Conservation (phyloP, 23 tunicate genomes). For the Ciona savignyi region DNA sequence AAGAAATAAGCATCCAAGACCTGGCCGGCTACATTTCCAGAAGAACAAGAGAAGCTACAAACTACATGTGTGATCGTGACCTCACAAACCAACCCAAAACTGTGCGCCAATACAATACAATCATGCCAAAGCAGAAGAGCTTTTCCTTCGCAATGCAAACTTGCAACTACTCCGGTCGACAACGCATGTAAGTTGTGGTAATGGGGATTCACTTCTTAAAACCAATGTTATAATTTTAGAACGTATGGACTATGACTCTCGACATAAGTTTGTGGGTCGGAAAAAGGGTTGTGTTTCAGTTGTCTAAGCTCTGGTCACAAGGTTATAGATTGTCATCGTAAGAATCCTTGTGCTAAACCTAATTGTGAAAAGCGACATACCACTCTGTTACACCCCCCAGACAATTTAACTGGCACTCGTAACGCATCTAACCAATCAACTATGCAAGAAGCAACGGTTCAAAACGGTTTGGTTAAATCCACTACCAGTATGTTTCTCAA, state of each 20-base stretch:
- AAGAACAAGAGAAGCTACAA: constrained; percentile 8
- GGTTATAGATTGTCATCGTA: constrained; percentile 13
- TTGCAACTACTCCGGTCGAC: too few relatives aligned
- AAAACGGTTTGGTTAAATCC: constrained; percentile 12
- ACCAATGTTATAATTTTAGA: too few relatives aligned
- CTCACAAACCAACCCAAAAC: too few relatives aligned
- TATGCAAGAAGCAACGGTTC: not conserved
- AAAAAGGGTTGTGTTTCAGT: not conserved
- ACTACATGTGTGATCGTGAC: constrained; percentile 3
- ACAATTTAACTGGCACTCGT: too few relatives aligned
- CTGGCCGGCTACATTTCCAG: constrained; percentile 6
- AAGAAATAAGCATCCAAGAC: constrained; percentile 9
- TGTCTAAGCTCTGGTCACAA: constrained; percentile 21
- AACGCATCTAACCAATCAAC: constrained; percentile 1
- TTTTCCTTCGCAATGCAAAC: too few relatives aligned
- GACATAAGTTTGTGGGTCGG: too few relatives aligned
- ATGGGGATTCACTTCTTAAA: too few relatives aligned
- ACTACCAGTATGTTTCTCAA: too few relatives aligned
- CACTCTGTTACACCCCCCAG: constrained; percentile 27
- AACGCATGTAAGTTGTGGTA: too few relatives aligned
- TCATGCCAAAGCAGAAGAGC: too few relatives aligned
- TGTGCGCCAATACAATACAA: too few relatives aligned
- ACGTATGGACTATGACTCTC: too few relatives aligned
- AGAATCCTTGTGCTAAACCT: constrained; percentile 30
- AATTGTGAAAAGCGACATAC: constrained; percentile 22